Base-by-base conservation (phyloP, 92 coral and sea anemone species). In the Ricordea florida region DNA sequence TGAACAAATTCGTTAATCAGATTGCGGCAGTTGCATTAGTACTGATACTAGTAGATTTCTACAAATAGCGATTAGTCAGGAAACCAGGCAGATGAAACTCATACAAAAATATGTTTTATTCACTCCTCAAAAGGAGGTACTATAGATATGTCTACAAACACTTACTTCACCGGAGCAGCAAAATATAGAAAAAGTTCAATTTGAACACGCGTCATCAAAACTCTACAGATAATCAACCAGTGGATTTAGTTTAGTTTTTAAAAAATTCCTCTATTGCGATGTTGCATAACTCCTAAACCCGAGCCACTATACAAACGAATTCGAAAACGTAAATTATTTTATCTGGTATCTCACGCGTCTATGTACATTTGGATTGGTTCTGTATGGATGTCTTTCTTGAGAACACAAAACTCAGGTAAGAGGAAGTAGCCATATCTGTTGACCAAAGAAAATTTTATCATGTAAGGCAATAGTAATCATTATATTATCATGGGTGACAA, bases 91-190 rank as follows among this genome's bases (percentile, higher is more conserved):
- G 10, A 20, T 6, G 22, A 37, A n/a, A n/a, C n/a, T 55, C 28
- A 53, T 70, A 70, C 53, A 70, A 70, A 70, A 70, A 70, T 70
- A 70, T 55, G 65, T 37, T 70, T 55, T 70, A 70, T 53, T 36
- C 77, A 70, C 31, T 56, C 65, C 56, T 70, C 15, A 38, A 70
- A 63, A 42, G 49, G 50, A 31, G 53, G n/a, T n/a, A n/a, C n/a
- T 22, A 17, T 17, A 41, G 42, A 56, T 40, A 55, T 53, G n/a
- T 36, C 65, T 70, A 53, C 52, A 40, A 70, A 70, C 52, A 52
- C 41, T 47, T 33, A n/a, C n/a, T n/a, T n/a, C n/a, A n/a, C n/a
- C n/a, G n/a, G n/a, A n/a, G n/a, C n/a, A n/a, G n/a, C n/a, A n/a
- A n/a, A n/a, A n/a, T n/a, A n/a, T n/a, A n/a, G n/a, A n/a, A n/a